Conservation (phyloP, 2,888 invertebrate species). For the Carabus problematicus region DNA sequence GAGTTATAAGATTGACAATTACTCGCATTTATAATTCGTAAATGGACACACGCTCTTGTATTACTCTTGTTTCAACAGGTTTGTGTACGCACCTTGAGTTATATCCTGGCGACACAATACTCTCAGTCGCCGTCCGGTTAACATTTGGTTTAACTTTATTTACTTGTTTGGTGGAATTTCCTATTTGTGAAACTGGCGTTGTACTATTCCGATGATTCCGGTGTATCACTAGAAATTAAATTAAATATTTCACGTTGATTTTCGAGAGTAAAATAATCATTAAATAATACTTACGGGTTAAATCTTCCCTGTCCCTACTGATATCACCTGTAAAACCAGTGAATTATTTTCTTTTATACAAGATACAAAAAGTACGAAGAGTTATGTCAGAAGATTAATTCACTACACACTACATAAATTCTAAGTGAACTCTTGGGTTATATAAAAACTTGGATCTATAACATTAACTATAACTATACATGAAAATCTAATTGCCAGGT, state of each 20-base stretch:
- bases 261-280: slow-evolving; percentile 27
- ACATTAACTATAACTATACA: slow-evolving; percentile 29
- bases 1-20: slow-evolving; percentile 19
- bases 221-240: slow-evolving; percentile 71
- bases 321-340: slow-evolving; percentile 72
- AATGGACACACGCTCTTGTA: not conserved
- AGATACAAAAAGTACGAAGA: too few relatives aligned
- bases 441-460: not conserved
- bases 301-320: slow-evolving; percentile 76
- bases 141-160: slow-evolving; percentile 91
- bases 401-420: not conserved
- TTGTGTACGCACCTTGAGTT: slow-evolving; percentile 54
- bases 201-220: slow-evolving; percentile 80
- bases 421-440: not conserved
- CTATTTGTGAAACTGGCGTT: slow-evolving; percentile 70
- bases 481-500: slow-evolving; percentile 37
- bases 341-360: not conserved
- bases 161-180: slow-evolving; percentile 83
- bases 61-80: not conserved
- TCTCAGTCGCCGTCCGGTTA: slow-evolving; percentile 78
- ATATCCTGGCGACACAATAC: slow-evolving; percentile 72
- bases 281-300: slow-evolving; percentile 73
- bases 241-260: slow-evolving; percentile 20
- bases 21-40: slow-evolving; percentile 18
- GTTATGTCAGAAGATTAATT: too few relatives aligned